Percentiles rank a stretch among this genome's conserved stretches.
Conservation (phyloP, 2,888 invertebrate genomes). For the Sphaeridia pumilis region DNA sequence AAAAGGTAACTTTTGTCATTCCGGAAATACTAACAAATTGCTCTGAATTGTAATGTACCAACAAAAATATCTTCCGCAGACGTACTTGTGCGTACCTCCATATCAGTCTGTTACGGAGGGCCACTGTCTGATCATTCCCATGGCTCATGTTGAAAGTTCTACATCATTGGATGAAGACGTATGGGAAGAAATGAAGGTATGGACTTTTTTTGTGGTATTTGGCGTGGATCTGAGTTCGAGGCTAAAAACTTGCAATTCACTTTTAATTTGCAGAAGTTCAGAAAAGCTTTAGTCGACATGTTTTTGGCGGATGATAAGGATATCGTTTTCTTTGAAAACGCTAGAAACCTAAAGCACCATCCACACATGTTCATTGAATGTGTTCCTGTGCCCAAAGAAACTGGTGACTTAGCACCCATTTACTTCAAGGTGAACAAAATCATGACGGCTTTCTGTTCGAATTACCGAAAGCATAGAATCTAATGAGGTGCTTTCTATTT, state of each 20-base stretch:
- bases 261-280: constrained; percentile 52
- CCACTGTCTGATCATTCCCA: constrained; percentile 74
- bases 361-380: constrained; percentile 84
- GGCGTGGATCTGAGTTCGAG: neutral
- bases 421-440: constrained; percentile 63
- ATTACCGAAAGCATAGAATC: neutral
- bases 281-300: constrained; percentile 65
- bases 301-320: constrained; percentile 60
- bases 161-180: constrained; percentile 87
- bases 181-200: constrained; percentile 72
- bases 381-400: constrained; percentile 69
- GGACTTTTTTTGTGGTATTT: neutral
- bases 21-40: neutral
- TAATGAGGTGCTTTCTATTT: constrained; percentile 21
- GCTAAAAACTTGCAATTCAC: neutral
- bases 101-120: constrained; percentile 67
- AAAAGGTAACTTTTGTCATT: constrained; percentile 45
- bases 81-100: constrained; percentile 70
- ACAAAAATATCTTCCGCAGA: constrained; percentile 37
- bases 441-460: neutral
- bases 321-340: constrained; percentile 83
- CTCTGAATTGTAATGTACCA: neutral
- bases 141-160: constrained; percentile 64
- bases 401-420: constrained; percentile 80
- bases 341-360: constrained; percentile 55